Percentiles rank a stretch among this genome's conserved stretches.
These are phyloP conservation scores for Hipposideros armiger DNA, from an alignment of 2,113 vertebrate genomes.

Conservation along the genomic window DNA sequence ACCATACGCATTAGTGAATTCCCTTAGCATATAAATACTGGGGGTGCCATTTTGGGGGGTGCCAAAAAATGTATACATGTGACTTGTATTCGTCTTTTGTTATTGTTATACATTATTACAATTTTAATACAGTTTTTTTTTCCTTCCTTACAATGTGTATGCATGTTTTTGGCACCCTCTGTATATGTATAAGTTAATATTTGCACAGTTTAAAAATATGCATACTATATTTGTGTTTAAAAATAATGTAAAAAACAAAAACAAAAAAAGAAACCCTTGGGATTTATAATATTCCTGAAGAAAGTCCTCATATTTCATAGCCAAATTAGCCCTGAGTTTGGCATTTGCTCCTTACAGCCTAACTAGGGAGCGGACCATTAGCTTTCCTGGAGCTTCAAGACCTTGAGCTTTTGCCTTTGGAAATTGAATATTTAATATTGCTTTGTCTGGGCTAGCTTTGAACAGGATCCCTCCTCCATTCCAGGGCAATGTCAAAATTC, in stretches of 20 bases:
- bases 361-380: constrained; percentile 70
- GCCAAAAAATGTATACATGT: too few relatives aligned
- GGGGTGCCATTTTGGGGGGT: too few relatives aligned
- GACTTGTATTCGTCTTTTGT: too few relatives aligned
- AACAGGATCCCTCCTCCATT: constrained; percentile 81
- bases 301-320: constrained; percentile 26
- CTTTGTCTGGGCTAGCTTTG: constrained; percentile 83
- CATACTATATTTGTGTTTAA: not conserved
- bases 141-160: too few relatives aligned
- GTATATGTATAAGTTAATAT: not conserved
- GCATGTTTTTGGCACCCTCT: too few relatives aligned
- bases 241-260: not conserved
- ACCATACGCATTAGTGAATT: not conserved
- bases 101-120: too few relatives aligned
- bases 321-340: constrained; percentile 52
- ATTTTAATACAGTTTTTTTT: too few relatives aligned
- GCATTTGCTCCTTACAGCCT: constrained; percentile 66
- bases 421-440: constrained; percentile 88
- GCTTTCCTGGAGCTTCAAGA: constrained; percentile 75
- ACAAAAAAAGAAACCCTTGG: not conserved
- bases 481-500: constrained; percentile 81
- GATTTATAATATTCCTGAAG: constrained; percentile 32
- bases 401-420: constrained; percentile 74
- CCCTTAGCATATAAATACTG: not conserved
- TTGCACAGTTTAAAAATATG: constrained; percentile 3